These are phyloP conservation scores for Centrocercus urophasianus DNA, from an alignment of 2,113 vertebrate genomes.

Conservation along the genomic window DNA sequence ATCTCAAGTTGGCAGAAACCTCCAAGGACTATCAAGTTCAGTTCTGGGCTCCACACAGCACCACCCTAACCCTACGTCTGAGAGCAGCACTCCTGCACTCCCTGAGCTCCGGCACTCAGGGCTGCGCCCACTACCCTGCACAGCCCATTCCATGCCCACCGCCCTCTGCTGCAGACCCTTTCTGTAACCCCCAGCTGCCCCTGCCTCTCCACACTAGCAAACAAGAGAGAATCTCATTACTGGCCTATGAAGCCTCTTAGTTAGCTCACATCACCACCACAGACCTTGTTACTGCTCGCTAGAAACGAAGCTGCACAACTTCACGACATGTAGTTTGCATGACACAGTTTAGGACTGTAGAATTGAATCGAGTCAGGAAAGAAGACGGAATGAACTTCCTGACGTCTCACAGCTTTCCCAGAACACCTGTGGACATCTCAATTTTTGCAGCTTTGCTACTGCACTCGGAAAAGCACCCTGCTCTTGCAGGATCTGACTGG, in stretches of 20 bases:
- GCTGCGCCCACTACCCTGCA: too few species aligned
- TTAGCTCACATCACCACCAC: neutral
- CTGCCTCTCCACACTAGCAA: neutral
- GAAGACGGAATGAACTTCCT: neutral
- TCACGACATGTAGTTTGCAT: neutral
- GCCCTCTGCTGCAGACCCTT: too few species aligned
- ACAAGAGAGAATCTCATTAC: fast-evolving
- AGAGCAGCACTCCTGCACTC: neutral
- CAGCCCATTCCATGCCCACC: too few species aligned
- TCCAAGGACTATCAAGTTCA: neutral
- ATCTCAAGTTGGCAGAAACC: neutral
- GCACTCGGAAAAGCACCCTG: neutral
- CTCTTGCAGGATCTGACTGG: neutral
- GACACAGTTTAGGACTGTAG: neutral
- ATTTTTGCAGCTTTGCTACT: neutral
- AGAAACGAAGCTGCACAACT: neutral
- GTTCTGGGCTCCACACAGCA: neutral
- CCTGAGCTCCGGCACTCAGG: neutral
- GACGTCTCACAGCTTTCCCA: neutral
- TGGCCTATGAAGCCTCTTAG: neutral
- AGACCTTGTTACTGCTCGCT: neutral
- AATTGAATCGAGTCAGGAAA: neutral
- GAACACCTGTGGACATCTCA: neutral
- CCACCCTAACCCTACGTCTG: neutral
- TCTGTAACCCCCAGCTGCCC: too few species aligned